Evolutionary conservation across 2,113 vertebrate species (phyloP).

Genomic region (Piliocolobus tephrosceles): DNA sequence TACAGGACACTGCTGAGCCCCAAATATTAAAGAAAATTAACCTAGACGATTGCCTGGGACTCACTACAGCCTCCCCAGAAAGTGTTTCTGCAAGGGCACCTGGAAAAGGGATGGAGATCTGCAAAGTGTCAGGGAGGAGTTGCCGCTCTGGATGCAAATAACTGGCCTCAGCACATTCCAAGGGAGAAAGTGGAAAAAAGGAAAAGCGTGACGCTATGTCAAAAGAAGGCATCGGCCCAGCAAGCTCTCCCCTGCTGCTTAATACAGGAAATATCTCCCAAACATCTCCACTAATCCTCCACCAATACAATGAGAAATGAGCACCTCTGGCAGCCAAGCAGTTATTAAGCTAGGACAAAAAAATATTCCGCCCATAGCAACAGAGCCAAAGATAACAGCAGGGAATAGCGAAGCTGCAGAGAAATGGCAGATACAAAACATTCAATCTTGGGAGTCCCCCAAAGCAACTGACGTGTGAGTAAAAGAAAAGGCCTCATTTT

Average conservation of each 20-base stretch:
- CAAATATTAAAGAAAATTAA: not conserved
- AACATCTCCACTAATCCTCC: constrained; percentile 84
- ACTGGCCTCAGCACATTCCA: constrained; percentile 81
- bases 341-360: constrained; percentile 84
- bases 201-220: constrained; percentile 79
- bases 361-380: constrained; percentile 79
- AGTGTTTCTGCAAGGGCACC: constrained; percentile 61
- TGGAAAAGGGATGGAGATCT: constrained; percentile 48
- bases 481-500: constrained; percentile 25
- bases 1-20: not conserved
- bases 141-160: constrained; percentile 46
- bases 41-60: not conserved
- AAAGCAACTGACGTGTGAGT: constrained; percentile 33
- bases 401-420: constrained; percentile 73
- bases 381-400: constrained; percentile 85
- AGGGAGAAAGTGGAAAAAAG: constrained; percentile 45
- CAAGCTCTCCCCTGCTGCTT: constrained; percentile 83
- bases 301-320: constrained; percentile 86
- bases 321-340: constrained; percentile 78
- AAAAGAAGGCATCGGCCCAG: constrained; percentile 81
- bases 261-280: constrained; percentile 85
- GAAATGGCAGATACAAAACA: constrained; percentile 66
- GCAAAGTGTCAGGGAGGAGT: constrained; percentile 72
- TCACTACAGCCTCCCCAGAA: constrained; percentile 3
- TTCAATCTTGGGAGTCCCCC: constrained; percentile 44